Evolutionary conservation across 2,113 vertebrate species (phyloP).

Genomic region (Balaenoptera acutorostrata): DNA sequence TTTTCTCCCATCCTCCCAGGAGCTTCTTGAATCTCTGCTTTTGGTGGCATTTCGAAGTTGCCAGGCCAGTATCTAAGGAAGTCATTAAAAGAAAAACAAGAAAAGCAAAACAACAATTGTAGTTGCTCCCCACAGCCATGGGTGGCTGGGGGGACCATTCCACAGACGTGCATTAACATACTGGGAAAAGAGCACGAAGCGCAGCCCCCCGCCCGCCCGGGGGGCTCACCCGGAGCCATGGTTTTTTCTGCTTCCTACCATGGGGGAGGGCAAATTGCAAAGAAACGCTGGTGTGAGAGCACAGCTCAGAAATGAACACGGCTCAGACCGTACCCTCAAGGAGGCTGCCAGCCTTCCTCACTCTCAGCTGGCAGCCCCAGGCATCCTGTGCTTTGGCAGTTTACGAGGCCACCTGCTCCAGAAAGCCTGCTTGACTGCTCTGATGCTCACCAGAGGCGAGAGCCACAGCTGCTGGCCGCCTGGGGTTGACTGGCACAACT

Average conservation of each 20-base stretch:
- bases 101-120: neutral
- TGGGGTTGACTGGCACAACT: accelerated
- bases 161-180: constrained; percentile 62
- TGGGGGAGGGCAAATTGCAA: neutral
- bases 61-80: neutral
- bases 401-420: neutral
- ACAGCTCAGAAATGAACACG: neutral
- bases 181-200: neutral
- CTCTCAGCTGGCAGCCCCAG: neutral
- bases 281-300: accelerated
- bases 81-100: neutral
- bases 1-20: neutral
- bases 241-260: neutral
- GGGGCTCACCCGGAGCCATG: accelerated
- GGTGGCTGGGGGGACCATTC: neutral
- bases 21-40: neutral
- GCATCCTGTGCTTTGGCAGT: neutral
- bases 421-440: neutral
- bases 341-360: neutral
- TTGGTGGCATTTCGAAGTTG: neutral
- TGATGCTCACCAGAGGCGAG: accelerated
- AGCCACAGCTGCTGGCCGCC: accelerated
- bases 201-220: neutral
- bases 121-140: constrained; percentile 23
- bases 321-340: neutral